phyloP scores from a whole-genome alignment of 2,888 invertebrate genomes.

The Conchocele bisecta region DNA sequence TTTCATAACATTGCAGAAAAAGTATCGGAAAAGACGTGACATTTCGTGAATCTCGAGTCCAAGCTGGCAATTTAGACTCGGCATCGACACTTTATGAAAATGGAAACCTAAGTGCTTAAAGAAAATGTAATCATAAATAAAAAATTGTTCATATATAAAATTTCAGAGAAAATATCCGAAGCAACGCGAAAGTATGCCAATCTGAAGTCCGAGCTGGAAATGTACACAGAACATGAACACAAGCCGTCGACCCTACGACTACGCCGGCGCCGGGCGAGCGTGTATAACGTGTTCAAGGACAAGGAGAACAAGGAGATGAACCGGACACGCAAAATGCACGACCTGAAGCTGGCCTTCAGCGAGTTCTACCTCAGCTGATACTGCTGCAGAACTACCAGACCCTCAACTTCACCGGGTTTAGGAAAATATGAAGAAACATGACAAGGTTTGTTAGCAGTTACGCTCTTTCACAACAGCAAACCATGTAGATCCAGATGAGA shows the following conservation, averaged over 20 bases:
- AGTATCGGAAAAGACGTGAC: no score
- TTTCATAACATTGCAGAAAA: no score
- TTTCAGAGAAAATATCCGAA: conserved; percentile 96
- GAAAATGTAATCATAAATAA: conserved; percentile 8
- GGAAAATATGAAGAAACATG: conserved; percentile 99
- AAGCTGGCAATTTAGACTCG: no score
- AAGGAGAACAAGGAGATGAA: conserved; percentile 65
- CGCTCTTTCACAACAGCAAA: no score
- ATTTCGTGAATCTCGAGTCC: no score
- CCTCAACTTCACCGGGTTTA: conserved; percentile 98
- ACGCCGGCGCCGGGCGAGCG: conserved; percentile 55
- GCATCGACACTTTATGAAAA: no score
- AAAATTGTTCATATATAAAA: no score
- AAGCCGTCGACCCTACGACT: conserved; percentile 59
- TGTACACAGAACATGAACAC: conserved; percentile 81
- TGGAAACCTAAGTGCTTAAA: not conserved
- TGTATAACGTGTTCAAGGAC: conserved; percentile 61
- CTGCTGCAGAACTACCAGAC: conserved; percentile 99
- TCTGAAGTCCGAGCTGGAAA: conserved; percentile 92
- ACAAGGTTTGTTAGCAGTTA: conserved; percentile 93
- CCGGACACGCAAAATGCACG: conserved; percentile 85
- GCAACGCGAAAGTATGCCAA: conserved; percentile 97
- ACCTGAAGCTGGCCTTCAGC: conserved; percentile 98
- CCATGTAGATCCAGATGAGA: no score
- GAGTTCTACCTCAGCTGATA: conserved; percentile 99